Percentiles rank a stretch among this genome's conserved stretches.
Conservation (phyloP, 1,140 invertebrate species). For the Rhyzopertha dominica region DNA sequence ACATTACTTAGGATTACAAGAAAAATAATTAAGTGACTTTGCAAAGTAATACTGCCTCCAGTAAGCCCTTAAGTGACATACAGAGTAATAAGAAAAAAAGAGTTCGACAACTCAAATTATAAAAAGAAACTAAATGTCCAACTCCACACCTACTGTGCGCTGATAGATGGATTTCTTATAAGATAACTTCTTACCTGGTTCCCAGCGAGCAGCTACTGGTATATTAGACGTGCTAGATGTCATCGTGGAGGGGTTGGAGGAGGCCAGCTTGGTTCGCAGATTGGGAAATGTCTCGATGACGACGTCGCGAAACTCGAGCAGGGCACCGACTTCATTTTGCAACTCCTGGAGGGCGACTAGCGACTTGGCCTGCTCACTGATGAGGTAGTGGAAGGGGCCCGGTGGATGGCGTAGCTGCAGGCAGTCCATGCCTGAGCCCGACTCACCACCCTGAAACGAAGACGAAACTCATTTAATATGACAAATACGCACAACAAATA, state of each 20-base stretch:
- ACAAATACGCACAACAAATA: no score
- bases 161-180: no score
- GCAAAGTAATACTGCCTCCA: no score
- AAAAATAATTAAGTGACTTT: no score
- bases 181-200: no score
- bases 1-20: no score
- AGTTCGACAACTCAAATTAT: no score
- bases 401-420: constrained; percentile 58
- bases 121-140: no score
- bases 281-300: constrained; percentile 89
- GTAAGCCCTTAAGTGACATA: no score
- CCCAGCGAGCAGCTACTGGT: constrained; percentile 60
- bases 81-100: no score
- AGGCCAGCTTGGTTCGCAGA: constrained; percentile 71
- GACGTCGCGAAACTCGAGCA: constrained; percentile 83
- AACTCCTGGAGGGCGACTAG: constrained; percentile 73
- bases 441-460: constrained; percentile 35
- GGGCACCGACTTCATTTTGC: constrained; percentile 83
- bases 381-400: constrained; percentile 69
- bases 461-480: no score
- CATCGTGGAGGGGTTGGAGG: constrained; percentile 46
- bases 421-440: constrained; percentile 63
- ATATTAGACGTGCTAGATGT: constrained; percentile 47
- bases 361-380: constrained; percentile 77
- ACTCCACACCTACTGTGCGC: no score